phyloP scores from a whole-genome alignment of 2,888 invertebrate species.

The Unio delphinus region DNA sequence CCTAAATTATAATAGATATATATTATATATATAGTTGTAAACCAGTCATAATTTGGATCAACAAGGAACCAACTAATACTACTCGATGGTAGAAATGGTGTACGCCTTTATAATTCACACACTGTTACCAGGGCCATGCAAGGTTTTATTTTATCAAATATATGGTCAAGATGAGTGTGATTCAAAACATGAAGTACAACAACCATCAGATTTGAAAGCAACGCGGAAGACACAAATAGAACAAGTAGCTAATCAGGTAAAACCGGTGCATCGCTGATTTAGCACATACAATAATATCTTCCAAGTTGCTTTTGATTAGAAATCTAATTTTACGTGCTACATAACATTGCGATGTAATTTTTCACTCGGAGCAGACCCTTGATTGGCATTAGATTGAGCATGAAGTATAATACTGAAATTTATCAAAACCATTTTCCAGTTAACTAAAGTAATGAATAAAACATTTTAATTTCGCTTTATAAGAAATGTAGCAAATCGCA shows the following conservation, averaged over 20 bases:
- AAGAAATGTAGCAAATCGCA: too few relatives aligned
- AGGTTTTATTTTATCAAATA: conserved; percentile 47
- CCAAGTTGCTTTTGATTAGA: too few relatives aligned
- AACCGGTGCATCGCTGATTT: neutral
- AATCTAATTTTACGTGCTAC: too few relatives aligned
- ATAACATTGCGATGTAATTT: too few relatives aligned
- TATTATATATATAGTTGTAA: neutral
- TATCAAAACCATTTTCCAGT: too few relatives aligned
- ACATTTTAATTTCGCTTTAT: too few relatives aligned
- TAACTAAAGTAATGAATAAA: too few relatives aligned
- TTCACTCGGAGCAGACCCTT: too few relatives aligned
- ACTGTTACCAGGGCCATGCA: conserved; percentile 46
- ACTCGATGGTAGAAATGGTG: conserved; percentile 41
- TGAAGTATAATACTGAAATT: too few relatives aligned
- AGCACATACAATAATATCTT: too few relatives aligned
- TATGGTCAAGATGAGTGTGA: conserved; percentile 26
- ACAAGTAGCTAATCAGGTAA: conserved; percentile 44
- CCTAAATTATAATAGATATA: neutral
- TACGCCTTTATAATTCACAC: conserved; percentile 61
- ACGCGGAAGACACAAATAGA: conserved; percentile 22
- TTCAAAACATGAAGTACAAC: conserved; percentile 7
- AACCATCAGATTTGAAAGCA: conserved; percentile 10
- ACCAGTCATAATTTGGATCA: neutral
- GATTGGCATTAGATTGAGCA: too few relatives aligned
- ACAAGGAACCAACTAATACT: neutral